Conservation (phyloP, 2,797 vertebrate species). For the Intellagama lesueurii region DNA sequence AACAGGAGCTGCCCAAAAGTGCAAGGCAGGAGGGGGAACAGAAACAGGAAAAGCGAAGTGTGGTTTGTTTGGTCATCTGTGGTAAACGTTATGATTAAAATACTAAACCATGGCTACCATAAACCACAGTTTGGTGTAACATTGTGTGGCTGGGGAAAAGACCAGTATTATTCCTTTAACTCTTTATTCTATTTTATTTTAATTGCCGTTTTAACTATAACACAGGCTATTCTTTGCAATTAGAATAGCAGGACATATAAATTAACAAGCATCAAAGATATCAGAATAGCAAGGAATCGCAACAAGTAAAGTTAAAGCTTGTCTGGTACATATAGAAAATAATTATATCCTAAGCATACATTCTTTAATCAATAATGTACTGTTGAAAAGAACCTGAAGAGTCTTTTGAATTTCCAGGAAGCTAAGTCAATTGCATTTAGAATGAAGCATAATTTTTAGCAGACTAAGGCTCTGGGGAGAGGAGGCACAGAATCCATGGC, state of each 20-base stretch:
- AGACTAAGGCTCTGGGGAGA: too few species aligned
- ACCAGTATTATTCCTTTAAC: too few species aligned
- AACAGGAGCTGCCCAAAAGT: background rate
- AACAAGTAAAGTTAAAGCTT: background rate
- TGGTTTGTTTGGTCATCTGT: background rate
- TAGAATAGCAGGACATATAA: slow-evolving; percentile 11
- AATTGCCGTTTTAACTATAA: background rate
- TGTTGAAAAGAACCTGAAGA: too few species aligned
- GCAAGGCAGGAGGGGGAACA: background rate
- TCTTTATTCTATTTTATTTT: too few species aligned
- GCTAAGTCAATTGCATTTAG: background rate
- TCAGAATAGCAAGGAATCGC: slow-evolving; percentile 35
- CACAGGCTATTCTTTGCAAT: background rate
- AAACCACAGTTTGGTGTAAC: too few species aligned
- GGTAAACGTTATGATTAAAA: background rate
- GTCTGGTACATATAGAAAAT: background rate
- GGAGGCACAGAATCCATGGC: too few species aligned
- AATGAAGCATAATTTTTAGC: too few species aligned
- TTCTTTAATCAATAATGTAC: background rate
- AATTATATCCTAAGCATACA: background rate
- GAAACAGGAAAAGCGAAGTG: background rate
- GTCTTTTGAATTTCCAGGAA: background rate
- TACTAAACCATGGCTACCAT: too few species aligned
- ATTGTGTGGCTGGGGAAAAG: too few species aligned
- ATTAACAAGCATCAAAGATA: slow-evolving; percentile 40